Evolutionary conservation across 2,797 vertebrate genomes (phyloP), one percentile per base, ranked within the genome.

Genomic region (Rhinella marina): DNA sequence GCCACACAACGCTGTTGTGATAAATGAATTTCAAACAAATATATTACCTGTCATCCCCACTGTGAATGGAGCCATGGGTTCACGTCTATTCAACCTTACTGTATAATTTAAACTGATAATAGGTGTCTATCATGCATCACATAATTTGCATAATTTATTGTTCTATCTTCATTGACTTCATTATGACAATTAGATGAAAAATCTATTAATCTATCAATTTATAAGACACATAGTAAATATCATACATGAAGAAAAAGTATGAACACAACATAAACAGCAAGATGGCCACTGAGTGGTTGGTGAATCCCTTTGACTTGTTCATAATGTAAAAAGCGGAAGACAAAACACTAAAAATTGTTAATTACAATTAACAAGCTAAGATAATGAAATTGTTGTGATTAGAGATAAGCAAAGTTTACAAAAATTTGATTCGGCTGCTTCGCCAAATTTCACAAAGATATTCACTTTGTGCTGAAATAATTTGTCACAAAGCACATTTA

Each of bases 11-110:
- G n/a, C 23, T n/a, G 57, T 64, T 41, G 57, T 81, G 29, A 81
- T 81, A 81, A 80, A 80, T 80, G 23, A 54, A 77, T 77, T 54
- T 54, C 23, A 77, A 77, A 77, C 75, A 77, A 54, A 59, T 79
- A 79, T 59, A 59, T 79, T 79, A 79, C 52, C 56, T 79, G 52
- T 79, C 77, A 79, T 56, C 27, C 13, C 59, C n/a, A 21, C 8
- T 7, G 10, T 32, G 25, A 79, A 79, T 59, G 52, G 54, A 29
- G 52, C 56, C 14, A 6, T 17, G 27, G 56, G 77, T 79, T 79
- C 76, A 79, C 27, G 27, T 56, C 52, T 78, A 56, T 78, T 57
- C 77, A 79, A 29, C 77, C 52, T 21, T 59, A 79, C 52, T 10
- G 25, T 79, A 59, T 79, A 57, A 79, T 79, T 79, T 59, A 29